A percentile compares a stretch with the other conserved stretches of the same genome.
Evolutionary conservation across 2,797 vertebrate genomes (phyloP).

Genomic region (Carapus acus): DNA sequence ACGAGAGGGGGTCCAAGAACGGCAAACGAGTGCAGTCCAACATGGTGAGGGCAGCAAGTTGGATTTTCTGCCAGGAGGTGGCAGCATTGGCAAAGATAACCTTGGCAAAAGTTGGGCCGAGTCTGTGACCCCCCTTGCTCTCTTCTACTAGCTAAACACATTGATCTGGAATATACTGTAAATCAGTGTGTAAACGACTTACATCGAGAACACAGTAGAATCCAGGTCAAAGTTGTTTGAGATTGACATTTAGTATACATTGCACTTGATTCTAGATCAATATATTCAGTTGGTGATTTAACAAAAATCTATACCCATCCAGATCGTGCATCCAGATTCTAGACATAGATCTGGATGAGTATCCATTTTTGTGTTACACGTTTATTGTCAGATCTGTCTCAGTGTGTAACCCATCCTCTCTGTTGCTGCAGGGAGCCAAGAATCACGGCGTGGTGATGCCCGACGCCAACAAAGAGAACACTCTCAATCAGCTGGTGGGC

Average conservation of each 20-base stretch:
- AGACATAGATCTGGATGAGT: not conserved
- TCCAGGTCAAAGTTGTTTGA: no score
- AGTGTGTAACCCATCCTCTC: constrained; percentile 42
- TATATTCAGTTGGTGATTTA: no score
- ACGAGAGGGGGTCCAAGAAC: constrained; percentile 88
- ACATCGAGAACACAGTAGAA: no score
- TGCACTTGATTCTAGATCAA: no score
- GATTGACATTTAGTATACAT: no score
- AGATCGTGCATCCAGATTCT: no score
- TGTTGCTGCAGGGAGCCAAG: constrained; percentile 85
- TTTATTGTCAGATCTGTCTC: no score
- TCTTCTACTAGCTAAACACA: constrained; percentile 12
- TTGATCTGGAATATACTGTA: no score
- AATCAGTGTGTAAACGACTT: no score
- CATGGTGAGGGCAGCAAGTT: constrained; percentile 79
- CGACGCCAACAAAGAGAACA: constrained; percentile 97
- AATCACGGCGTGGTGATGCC: constrained; percentile 98
- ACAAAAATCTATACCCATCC: no score
- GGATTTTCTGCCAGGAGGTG: constrained; percentile 55
- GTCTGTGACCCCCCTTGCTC: not conserved
- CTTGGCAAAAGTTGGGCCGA: constrained; percentile 16
- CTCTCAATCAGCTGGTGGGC: constrained; percentile 93
- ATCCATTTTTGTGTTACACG: no score
- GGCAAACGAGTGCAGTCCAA: constrained; percentile 97
- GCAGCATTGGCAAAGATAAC: constrained; percentile 59